Evolutionary conservation across 2,113 vertebrate species (phyloP).

Genomic region (Marmota flaviventris): DNA sequence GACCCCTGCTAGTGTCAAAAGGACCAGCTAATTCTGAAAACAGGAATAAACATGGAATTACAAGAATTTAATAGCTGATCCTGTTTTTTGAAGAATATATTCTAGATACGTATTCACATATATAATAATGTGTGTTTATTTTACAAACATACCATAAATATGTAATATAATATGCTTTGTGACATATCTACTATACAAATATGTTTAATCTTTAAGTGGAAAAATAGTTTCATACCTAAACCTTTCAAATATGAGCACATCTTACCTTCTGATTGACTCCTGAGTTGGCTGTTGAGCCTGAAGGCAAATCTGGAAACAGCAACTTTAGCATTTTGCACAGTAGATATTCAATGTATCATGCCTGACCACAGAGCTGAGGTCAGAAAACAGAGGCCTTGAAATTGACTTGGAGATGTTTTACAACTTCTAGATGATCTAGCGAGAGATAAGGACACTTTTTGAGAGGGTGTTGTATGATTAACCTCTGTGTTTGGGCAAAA

Average conservation of each 20-base stretch:
- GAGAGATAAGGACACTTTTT: not conserved
- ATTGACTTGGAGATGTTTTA: not conserved
- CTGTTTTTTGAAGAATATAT: not conserved
- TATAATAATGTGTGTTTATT: not conserved
- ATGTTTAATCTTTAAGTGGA: not conserved
- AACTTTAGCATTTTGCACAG: fast-evolving
- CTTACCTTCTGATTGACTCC: not conserved
- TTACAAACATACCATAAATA: fast-evolving
- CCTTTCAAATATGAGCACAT: not conserved
- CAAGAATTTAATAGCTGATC: not conserved
- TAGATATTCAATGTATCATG: fast-evolving
- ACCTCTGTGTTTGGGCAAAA: fast-evolving
- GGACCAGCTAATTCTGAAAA: not conserved
- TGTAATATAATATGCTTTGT: no score
- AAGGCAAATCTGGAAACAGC: not conserved
- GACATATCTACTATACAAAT: fast-evolving
- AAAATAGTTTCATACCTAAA: not conserved
- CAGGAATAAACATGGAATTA: not conserved
- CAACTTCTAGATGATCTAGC: not conserved
- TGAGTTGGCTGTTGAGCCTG: not conserved
- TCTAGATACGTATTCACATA: no score
- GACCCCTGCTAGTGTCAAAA: not conserved
- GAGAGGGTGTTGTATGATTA: not conserved
- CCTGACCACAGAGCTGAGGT: not conserved
- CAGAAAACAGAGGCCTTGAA: not conserved